A percentile compares a stretch with the other conserved stretches of the same genome.
Conservation (phyloP, 2,888 invertebrate genomes). For the Gnatocerus cornutus region DNA sequence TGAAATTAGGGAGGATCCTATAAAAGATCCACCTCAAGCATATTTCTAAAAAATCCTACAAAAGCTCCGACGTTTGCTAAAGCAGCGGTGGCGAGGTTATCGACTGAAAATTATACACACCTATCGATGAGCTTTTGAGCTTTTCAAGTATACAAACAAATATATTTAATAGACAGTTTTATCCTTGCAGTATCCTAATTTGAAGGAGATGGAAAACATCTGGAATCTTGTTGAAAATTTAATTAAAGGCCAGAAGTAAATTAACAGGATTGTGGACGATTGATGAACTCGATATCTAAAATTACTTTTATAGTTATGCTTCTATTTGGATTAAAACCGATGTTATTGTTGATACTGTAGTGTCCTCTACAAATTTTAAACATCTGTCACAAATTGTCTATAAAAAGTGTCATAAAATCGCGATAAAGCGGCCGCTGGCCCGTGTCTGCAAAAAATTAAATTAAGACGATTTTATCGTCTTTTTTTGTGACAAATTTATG, state of each 20-base stretch:
- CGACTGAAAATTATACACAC: too few relatives aligned
- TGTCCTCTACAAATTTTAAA: too few relatives aligned
- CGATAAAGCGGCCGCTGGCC: too few relatives aligned
- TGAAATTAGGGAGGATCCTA: slow-evolving; percentile 55
- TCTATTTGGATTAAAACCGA: background rate
- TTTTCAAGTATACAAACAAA: too few relatives aligned
- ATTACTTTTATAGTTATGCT: background rate
- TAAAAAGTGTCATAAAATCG: too few relatives aligned
- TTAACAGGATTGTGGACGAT: background rate
- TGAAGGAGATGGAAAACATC: background rate
- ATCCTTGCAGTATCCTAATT: background rate
- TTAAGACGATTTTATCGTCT: too few relatives aligned
- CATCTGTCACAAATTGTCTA: too few relatives aligned
- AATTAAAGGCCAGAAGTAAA: background rate
- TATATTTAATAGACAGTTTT: background rate
- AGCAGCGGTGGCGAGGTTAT: background rate
- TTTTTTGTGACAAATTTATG: background rate
- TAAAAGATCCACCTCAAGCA: slow-evolving; percentile 52
- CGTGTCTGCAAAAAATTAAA: too few relatives aligned
- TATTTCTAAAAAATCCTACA: slow-evolving; percentile 8
- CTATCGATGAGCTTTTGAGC: too few relatives aligned
- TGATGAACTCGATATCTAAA: slow-evolving; percentile 4
- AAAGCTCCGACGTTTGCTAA: background rate
- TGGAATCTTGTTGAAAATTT: background rate
- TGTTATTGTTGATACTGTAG: too few relatives aligned